These are phyloP conservation scores for Oenanthe oenanthe DNA, from an alignment of 2,113 vertebrate species.

Conservation along the genomic window DNA sequence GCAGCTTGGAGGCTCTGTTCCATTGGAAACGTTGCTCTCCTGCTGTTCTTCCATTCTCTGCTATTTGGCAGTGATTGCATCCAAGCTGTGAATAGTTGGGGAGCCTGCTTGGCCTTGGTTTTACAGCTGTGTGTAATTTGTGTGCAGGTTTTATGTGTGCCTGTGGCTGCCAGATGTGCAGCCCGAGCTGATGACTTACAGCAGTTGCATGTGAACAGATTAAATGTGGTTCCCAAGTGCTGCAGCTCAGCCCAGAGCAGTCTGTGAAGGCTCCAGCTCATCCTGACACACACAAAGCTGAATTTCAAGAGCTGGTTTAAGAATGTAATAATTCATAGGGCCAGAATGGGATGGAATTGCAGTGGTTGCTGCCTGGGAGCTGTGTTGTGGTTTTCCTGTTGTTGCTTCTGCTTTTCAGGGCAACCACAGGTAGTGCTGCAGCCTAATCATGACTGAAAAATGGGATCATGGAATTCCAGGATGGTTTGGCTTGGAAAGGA, in stretches of 20 bases:
- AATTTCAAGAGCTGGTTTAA: not conserved
- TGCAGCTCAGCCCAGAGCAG: not conserved
- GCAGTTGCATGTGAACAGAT: not conserved
- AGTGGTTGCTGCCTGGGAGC: not conserved
- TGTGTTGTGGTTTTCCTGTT: not conserved
- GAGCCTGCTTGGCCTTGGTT: not conserved
- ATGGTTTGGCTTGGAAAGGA: not conserved
- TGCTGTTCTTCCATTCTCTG: conserved; percentile 31
- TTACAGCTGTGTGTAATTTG: not conserved
- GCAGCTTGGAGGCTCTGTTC: not conserved
- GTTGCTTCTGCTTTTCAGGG: not conserved
- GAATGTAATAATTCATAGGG: not conserved
- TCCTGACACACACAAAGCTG: not conserved
- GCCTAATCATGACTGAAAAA: not conserved
- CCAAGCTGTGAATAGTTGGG: conserved; percentile 11
- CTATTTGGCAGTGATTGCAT: not conserved
- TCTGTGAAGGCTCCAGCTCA: not conserved
- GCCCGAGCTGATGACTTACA: not conserved
- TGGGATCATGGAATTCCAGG: not conserved
- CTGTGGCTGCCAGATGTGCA: not conserved
- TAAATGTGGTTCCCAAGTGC: not conserved
- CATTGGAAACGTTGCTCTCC: not conserved
- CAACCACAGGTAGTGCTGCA: not conserved
- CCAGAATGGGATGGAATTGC: not conserved
- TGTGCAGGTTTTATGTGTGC: not conserved